Evolutionary conservation across 1,140 invertebrate species (phyloP), one percentile per base, ranked within the genome.

Genomic region (Panulirus ornatus): DNA sequence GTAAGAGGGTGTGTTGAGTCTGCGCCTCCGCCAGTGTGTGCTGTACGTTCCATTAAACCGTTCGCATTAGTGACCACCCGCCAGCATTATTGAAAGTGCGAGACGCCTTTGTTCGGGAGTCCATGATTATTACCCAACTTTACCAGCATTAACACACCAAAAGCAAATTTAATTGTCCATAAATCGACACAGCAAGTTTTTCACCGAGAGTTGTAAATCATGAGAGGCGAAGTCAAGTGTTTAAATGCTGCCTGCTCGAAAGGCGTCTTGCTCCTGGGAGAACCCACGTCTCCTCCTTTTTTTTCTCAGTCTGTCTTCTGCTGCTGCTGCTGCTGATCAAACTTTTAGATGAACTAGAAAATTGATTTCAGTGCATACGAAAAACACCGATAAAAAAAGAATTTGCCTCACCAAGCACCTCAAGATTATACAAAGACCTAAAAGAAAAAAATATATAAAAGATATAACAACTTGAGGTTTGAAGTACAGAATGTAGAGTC

Each of bases 161-260:
- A 58, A 58, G 14, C 54, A 58, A 58, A 58, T 58, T 58, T 58
- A 58, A 58, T 58, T 58, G 14, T 58, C 54, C 54, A 58, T 58
- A 58, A 58, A 58, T 58, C 54, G 54, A 58, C 14, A 19, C 3
- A 58, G 22, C 54, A 22, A 58, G 54, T 58, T 58, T 58, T 58
- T 58, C 54, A n/a, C 19, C 19, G 54, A 3, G 14, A 19, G 54
- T 22, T 22, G 54, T 58, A 58, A 58, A 58, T 58, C 54, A 58
- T 58, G 14, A 22, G 14, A 0, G 19, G 3, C 5, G 22, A 14
- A 19, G 54, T 22, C 11, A 58, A 58, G 16, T 58, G 54, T 58
- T 58, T 58, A 58, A 58, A 14, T 58, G 54, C 14, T 58, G n/a
- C 54, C 22, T 58, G 54, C 22, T 58, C 14, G 11, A 5, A 5